Base-by-base conservation (phyloP, 1,140 invertebrate genomes). In the Leptopilina clavipes region DNA sequence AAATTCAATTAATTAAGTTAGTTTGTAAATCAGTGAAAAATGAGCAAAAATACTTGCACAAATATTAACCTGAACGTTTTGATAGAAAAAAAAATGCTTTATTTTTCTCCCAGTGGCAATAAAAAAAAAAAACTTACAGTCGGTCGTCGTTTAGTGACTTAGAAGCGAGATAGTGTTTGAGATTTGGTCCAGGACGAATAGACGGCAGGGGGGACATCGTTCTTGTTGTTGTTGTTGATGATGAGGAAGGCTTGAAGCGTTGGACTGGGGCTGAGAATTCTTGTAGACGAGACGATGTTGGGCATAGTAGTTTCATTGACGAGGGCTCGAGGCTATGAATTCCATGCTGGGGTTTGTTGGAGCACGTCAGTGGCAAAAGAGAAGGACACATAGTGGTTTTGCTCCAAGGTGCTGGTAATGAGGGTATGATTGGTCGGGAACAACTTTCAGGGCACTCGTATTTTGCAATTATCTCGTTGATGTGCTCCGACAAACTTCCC, bases 381-480 rank as follows among this genome's bases (percentile, higher is more conserved):
- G 76, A 78, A 80, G 80, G 80, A 80, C 71, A 74, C 48, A 75
- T 43, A 40, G 22, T 52, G 54, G 48, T 76, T 73, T 72, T 76
- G 48, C 75, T 76, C 25, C 22, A 6, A 59, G 56, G 56, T 59
- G 56, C 22, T 25, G 19, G 31, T 71, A 71, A 71, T 71, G 40
- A 43, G 31, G 37, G n/a, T 70, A 37, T 70, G 37, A 70, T 70
- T 70, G 37, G n/a, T 37, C 14, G 25, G 65, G 14, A 43, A 40
- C 70, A 14, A 45, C 48, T 52, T 40, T 40, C 18, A 48, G 72
- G 78, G 75, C 76, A 45, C 48, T 79, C 71, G 81, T 79, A 81
- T 65, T 71, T 72, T 12, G 78, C 80, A 80, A 84, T 82, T 73
- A 83, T 83, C 76, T 83, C 75, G 71, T 83, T 82, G 81, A 84